Conservation (phyloP, 2,888 invertebrate genomes). For the Opisthograptis luteolata region DNA sequence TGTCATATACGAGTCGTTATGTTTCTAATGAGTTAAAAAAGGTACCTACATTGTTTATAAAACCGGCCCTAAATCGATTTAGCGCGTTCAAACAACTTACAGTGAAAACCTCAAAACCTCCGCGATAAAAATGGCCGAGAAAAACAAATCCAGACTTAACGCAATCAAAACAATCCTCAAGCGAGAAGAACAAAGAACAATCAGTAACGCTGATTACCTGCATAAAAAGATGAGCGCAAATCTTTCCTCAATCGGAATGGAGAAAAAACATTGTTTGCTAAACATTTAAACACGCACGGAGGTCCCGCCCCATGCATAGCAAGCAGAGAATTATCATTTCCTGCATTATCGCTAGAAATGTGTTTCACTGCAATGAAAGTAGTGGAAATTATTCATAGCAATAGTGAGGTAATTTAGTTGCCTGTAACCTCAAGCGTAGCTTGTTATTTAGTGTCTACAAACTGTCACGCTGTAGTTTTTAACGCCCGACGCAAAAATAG, state of each 20-base stretch:
- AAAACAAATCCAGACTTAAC: background rate
- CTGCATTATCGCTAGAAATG: background rate
- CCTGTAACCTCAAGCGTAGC: too few species aligned
- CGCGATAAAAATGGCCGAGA: too few species aligned
- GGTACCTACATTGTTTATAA: too few species aligned
- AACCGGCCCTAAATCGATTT: too few species aligned
- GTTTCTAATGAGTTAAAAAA: too few species aligned
- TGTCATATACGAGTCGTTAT: too few species aligned
- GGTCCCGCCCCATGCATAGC: slow-evolving; percentile 20
- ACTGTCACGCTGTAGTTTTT: too few species aligned
- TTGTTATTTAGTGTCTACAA: too few species aligned
- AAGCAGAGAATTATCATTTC: slow-evolving; percentile 10
- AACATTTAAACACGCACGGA: slow-evolving; percentile 18
- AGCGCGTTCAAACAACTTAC: too few species aligned
- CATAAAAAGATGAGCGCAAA: slow-evolving; percentile 25
- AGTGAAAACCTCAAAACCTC: too few species aligned
- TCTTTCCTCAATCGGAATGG: slow-evolving; percentile 19
- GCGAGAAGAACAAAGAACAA: slow-evolving; percentile 7
- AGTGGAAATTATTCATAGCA: background rate
- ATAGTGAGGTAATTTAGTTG: too few species aligned
- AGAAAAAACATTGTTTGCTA: slow-evolving; percentile 21
- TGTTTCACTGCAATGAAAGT: background rate
- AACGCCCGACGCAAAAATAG: too few species aligned
- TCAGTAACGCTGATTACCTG: slow-evolving; percentile 22
- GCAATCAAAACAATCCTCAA: slow-evolving; percentile 3